Evolutionary conservation across 2,113 vertebrate species (phyloP).

Genomic region (Sinocyclocheilus grahami): DNA sequence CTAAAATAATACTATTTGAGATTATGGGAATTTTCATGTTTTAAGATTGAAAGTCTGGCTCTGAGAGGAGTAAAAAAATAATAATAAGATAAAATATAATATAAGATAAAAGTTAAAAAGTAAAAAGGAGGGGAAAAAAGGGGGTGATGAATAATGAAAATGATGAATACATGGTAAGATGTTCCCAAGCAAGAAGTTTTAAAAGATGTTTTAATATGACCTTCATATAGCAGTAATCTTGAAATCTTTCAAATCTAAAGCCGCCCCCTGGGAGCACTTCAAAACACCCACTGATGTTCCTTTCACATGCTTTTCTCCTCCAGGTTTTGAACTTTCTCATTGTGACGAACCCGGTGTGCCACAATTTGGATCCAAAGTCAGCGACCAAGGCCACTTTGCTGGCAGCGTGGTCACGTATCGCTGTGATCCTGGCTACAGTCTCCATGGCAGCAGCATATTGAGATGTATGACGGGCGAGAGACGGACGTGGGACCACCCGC

Average conservation of each 20-base stretch:
- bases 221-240: neutral
- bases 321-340: conserved; percentile 96
- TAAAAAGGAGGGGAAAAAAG: neutral
- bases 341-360: conserved; percentile 96
- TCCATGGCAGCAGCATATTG: conserved; percentile 89
- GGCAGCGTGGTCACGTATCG: conserved; percentile 91
- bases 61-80: neutral
- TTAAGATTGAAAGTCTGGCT: too few species aligned
- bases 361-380: conserved; percentile 95
- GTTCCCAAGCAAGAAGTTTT: neutral
- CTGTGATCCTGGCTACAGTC: conserved; percentile 92
- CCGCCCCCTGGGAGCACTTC: neutral
- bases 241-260: neutral
- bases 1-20: too few species aligned
- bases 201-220: neutral
- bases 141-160: too few species aligned
- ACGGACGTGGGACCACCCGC: conserved; percentile 90
- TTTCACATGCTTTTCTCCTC: neutral
- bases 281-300: neutral
- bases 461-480: conserved; percentile 97
- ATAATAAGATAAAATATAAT: neutral
- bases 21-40: too few species aligned
- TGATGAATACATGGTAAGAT: neutral
- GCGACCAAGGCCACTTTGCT: conserved; percentile 95
- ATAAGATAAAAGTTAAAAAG: neutral